Evolutionary conservation across 2,888 invertebrate species (phyloP).

Genomic region (Troilus luridus): DNA sequence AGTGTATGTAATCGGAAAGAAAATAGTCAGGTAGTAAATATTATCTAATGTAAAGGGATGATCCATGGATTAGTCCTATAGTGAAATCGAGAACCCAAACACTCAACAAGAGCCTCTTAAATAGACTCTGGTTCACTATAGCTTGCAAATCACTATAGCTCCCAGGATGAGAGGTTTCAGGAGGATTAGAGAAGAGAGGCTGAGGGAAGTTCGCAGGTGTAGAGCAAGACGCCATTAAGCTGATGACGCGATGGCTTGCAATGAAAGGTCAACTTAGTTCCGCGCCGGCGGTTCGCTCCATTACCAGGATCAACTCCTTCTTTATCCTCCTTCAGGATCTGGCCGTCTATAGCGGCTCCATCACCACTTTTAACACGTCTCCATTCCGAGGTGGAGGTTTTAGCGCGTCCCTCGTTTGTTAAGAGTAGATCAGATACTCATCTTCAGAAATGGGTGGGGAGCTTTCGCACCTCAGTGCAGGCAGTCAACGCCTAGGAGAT

Average conservation of each 20-base stretch:
- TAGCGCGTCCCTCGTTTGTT: conserved; percentile 9
- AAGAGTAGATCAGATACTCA: not conserved
- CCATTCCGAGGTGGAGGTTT: not conserved
- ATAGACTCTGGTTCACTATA: too few species aligned
- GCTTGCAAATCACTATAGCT: not conserved
- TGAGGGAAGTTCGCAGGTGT: not conserved
- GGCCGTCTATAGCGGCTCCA: not conserved
- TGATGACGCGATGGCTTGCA: not conserved
- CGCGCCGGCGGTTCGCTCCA: conserved; percentile 13
- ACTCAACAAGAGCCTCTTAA: not conserved
- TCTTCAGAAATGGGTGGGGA: not conserved
- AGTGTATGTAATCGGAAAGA: not conserved
- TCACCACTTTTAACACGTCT: not conserved
- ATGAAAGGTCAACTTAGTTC: conserved; percentile 47
- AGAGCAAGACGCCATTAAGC: conserved; percentile 20
- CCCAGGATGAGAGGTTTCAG: not conserved
- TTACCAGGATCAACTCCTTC: conserved; percentile 49
- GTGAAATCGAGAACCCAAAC: not conserved
- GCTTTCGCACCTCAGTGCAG: not conserved
- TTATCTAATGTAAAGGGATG: not conserved
- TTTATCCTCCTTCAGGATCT: conserved; percentile 13
- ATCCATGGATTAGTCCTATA: not conserved
- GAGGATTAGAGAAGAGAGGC: not conserved
- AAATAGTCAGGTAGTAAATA: not conserved
- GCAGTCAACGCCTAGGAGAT: not conserved